Evolutionary conservation across 2,113 vertebrate genomes (phyloP), one percentile per base, ranked within the genome.

Genomic region (Fukomys damarensis): DNA sequence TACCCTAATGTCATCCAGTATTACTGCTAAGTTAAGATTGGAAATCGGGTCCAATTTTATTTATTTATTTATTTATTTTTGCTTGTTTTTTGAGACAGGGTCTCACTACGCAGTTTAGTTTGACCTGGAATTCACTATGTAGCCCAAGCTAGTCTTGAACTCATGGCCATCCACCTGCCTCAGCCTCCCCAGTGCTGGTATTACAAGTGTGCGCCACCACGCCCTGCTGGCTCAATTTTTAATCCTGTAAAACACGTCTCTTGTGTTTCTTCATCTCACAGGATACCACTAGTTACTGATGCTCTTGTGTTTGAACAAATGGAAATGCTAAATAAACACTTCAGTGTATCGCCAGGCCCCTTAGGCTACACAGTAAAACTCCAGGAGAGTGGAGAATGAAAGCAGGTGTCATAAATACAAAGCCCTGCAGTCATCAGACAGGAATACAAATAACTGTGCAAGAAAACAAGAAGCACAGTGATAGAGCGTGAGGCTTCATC

Each of bases 391-490:
- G 46, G 22, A 87, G 30, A 70, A 17, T 3, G 30, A 77, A 2
- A 93, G 52, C 66, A 86, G 5, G 7, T 5, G 1, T 32, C 85
- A 80, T 13, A 74, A 68, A 83, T 46, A 43, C 46, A 77, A 84
- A 94, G 20, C 8, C 19, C 72, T 63, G 16, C 13, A 63, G 28
- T 12, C 22, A 65, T 26, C 52, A 76, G 72, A 17, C 41, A 81
- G 70, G 49, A 41, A 17, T n/a, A 13, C 76, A 38, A 12, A 17
- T 20, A 17, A 32, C 20, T 10, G 3, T 52, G 28, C 20, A 59
- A 7, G 3, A n/a, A 59, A 38, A 2, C 2, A 0, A 41, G 46
- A 28, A 20, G 17, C 7, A 4, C 58, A n/a, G 72, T 12, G 8
- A 28, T 4, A 5, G 30, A 46, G 7, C 0, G 3, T 16, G 22